Conservation (phyloP, 2,113 vertebrate species). For the Bungarus multicinctus region DNA sequence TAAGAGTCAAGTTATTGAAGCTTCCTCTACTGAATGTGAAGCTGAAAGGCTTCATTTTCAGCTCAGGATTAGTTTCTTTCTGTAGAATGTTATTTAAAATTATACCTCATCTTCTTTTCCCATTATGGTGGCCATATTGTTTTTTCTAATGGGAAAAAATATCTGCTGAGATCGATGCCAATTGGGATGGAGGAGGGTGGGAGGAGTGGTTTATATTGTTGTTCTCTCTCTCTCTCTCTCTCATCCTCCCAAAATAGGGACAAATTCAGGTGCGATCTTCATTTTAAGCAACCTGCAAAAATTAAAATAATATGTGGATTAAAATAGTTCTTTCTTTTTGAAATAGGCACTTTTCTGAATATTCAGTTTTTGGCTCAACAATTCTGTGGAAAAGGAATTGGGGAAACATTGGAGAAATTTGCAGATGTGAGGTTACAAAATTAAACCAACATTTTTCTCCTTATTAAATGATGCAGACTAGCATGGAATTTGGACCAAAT, state of each 20-base stretch:
- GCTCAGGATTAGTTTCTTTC: background rate
- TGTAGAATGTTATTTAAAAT: background rate
- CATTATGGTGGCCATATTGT: background rate
- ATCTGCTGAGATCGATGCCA: background rate
- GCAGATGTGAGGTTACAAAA: background rate
- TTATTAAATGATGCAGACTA: background rate
- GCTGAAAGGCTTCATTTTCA: background rate
- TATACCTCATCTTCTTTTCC: background rate
- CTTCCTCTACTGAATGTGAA: background rate
- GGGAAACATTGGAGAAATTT: background rate
- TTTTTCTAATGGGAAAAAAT: background rate
- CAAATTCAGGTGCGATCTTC: background rate
- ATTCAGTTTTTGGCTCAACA: background rate
- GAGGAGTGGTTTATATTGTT: background rate
- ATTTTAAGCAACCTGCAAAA: background rate
- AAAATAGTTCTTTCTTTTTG: background rate
- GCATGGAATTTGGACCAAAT: background rate
- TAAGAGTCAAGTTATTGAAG: background rate
- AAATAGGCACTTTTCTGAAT: background rate
- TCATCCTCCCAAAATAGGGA: background rate
- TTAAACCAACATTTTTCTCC: background rate
- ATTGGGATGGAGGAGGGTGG: background rate
- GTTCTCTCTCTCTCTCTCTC: no score
- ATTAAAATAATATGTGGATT: background rate
- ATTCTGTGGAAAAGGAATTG: background rate